Evolutionary conservation across 2,888 invertebrate species (phyloP).

Genomic region (Branchipolynoe longqiensis): DNA sequence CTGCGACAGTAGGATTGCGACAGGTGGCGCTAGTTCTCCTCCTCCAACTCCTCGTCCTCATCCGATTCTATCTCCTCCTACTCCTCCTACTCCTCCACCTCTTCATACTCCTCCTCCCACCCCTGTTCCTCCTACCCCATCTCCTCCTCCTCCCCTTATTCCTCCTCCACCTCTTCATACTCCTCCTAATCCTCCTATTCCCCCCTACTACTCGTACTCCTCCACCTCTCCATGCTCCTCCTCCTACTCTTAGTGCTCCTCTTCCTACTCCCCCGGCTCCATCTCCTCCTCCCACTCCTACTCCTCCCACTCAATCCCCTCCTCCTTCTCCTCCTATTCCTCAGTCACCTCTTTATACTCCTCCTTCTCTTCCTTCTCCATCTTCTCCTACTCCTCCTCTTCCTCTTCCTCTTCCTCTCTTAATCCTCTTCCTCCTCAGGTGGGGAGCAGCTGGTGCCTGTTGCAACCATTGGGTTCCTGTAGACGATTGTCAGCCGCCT

Average conservation of each 20-base stretch:
- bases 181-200: not conserved
- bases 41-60: not conserved
- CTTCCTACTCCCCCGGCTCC: not conserved
- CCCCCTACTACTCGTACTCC: not conserved
- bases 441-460: not conserved
- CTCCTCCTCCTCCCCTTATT: not conserved
- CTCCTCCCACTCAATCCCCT: not conserved
- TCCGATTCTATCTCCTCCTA: not conserved
- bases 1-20: not conserved
- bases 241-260: not conserved
- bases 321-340: not conserved
- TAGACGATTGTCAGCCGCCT: not conserved
- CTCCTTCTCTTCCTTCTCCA: not conserved
- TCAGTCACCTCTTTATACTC: not conserved
- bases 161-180: not conserved
- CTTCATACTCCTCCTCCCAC: not conserved
- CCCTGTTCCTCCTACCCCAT: not conserved
- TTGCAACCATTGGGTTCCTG: slow-evolving; percentile 20
- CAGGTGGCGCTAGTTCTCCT: not conserved
- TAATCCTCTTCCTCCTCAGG: not conserved
- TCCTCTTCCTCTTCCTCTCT: not conserved
- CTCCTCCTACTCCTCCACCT: not conserved
- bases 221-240: not conserved
- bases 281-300: not conserved
- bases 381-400: not conserved